Base-by-base conservation (phyloP, 2,797 vertebrate species). In the Hirundo rustica region DNA sequence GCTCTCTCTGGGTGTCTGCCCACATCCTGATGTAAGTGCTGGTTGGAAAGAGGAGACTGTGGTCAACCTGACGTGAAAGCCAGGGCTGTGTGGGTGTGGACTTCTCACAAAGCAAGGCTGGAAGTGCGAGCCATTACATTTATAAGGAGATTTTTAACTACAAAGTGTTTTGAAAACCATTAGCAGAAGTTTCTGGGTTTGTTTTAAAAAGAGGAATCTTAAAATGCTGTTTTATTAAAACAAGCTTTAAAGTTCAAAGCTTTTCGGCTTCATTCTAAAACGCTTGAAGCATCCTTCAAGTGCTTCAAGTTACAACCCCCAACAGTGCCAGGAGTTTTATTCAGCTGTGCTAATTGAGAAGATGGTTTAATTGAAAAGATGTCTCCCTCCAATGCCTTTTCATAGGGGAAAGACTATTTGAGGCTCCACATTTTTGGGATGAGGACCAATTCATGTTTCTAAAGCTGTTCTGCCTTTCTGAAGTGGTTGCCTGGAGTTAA, bases 1-100 rank as follows among this genome's bases (percentile, higher is more conserved):
- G 97, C 57, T 97, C 98, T 22, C 96, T 97, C 81, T 99, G 98
- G 78, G 98, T 97, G 55, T 98, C 97, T 53, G 87, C 96, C 98
- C 98, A 99, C 80, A 98, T 96, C 96, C 96, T 97, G 77, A 97
- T 95, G 77, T 98, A 99, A 71, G 96, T 97, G 58, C 98, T 99
- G 91, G 30, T 48, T 67, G 85, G 73, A 57, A 80, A 88, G 50
- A 92, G n/a, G 7, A 71, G 29, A 38, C 32, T 3, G 11, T 23
- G 53, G 53, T 88, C 85, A 94, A 38, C 13, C n/a, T 8, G 11
- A 74, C 15, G 10, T 29, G 50, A 51, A 36, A 44, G 18, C n/a
- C 44, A 76, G 15, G 53, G 44, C 72, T 71, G 42, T 36, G 1
- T 7, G 67, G 7, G 12, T 11, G 29, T 23, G 55, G 4, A 7